These are phyloP conservation scores for Archips crataeganus DNA, from an alignment of 2,888 invertebrate species.

Conservation along the genomic window DNA sequence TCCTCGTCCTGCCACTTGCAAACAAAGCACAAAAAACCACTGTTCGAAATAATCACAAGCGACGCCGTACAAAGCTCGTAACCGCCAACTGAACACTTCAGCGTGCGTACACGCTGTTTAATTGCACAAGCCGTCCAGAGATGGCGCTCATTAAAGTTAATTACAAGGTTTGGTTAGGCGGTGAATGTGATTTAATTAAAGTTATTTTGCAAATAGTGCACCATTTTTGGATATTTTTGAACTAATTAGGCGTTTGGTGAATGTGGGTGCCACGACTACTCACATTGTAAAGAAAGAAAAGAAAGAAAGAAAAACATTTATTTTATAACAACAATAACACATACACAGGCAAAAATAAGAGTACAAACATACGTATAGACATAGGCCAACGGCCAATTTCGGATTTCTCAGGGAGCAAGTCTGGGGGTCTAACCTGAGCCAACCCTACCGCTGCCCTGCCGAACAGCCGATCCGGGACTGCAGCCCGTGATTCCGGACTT, in stretches of 20 bases:
- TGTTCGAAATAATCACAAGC: neutral
- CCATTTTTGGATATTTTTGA: constrained; percentile 26
- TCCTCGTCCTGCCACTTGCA: neutral
- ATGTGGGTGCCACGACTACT: neutral
- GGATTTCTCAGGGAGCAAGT: no score
- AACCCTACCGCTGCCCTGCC: no score
- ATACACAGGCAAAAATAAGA: no score
- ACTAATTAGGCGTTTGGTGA: constrained; percentile 3
- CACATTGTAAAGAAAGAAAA: no score
- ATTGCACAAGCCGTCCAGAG: constrained; percentile 11
- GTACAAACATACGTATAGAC: no score
- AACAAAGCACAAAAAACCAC: neutral
- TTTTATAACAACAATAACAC: no score
- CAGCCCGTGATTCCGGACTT: no score
- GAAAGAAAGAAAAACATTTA: no score
- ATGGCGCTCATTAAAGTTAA: constrained; percentile 39
- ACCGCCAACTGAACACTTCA: constrained; percentile 21
- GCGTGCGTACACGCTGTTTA: constrained; percentile 15
- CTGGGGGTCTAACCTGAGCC: no score
- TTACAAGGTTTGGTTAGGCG: constrained; percentile 13
- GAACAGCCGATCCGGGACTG: no score
- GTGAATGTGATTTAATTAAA: constrained; percentile 29
- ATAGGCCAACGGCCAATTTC: no score
- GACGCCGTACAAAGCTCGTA: neutral
- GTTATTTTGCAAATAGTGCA: neutral